A percentile compares a stretch with the other conserved stretches of the same genome.
Evolutionary conservation across 2,888 invertebrate genomes (phyloP).

Genomic region (Rhopalosiphum nymphaeae): DNA sequence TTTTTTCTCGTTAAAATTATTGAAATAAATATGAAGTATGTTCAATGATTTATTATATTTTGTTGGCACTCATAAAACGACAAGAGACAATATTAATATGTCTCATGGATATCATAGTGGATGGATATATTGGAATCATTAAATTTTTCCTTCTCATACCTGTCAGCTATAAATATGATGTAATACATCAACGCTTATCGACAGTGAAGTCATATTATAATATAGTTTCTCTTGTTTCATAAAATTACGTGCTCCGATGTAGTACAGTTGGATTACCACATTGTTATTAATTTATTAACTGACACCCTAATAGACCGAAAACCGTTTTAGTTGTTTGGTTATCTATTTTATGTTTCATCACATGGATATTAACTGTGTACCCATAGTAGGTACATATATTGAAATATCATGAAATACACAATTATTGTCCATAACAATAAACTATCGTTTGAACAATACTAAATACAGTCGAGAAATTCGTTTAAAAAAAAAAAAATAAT

Average conservation of each 20-base stretch:
- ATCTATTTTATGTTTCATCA: background rate
- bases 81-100: background rate
- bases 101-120: background rate
- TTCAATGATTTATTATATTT: background rate
- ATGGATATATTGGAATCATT: background rate
- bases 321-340: background rate
- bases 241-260: slow-evolving; percentile 13
- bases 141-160: background rate
- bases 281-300: slow-evolving; percentile 3
- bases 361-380: background rate
- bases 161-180: background rate
- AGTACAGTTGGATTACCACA: background rate
- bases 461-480: background rate
- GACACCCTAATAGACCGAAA: background rate
- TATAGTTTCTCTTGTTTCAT: background rate
- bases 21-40: background rate
- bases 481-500: background rate
- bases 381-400: background rate
- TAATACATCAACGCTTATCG: background rate
- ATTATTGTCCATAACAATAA: background rate
- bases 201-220: background rate
- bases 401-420: background rate
- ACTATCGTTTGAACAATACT: background rate
- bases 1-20: too few relatives aligned
- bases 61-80: background rate